Conservation (phyloP, 2,113 vertebrate species). For the Chionodraco myersi region DNA sequence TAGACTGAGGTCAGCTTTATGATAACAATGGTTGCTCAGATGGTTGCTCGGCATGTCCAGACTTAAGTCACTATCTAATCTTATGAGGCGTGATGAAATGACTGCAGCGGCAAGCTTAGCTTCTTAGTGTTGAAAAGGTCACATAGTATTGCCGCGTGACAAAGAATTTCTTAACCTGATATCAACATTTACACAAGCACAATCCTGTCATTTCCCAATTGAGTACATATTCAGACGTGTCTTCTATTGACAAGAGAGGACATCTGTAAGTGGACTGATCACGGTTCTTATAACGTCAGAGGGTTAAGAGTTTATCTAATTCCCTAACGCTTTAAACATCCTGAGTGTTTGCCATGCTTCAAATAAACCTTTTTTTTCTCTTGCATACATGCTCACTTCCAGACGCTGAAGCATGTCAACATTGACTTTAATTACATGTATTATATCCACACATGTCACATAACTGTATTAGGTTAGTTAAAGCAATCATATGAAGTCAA, state of each 20-base stretch:
- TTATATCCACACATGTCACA: too few species aligned
- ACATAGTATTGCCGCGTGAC: background rate
- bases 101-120: background rate
- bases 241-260: background rate
- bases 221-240: constrained; percentile 1
- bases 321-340: background rate
- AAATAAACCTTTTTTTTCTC: background rate
- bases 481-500: too few species aligned
- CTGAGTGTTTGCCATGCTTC: background rate
- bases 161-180: constrained; percentile 16
- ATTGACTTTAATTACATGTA: too few species aligned
- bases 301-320: constrained; percentile 41
- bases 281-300: background rate
- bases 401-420: background rate
- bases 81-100: constrained; percentile 46
- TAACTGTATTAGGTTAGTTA: too few species aligned
- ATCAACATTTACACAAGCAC: constrained; percentile 34
- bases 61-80: constrained; percentile 54
- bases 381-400: background rate
- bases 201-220: background rate
- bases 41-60: constrained; percentile 38
- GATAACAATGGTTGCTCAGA: constrained; percentile 66
- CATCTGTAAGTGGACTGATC: constrained; percentile 4
- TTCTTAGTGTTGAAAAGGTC: background rate
- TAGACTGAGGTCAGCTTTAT: constrained; percentile 69